Evolutionary conservation across 1,140 invertebrate genomes (phyloP), one percentile per base, ranked within the genome.

Genomic region (Neelides sp.): DNA sequence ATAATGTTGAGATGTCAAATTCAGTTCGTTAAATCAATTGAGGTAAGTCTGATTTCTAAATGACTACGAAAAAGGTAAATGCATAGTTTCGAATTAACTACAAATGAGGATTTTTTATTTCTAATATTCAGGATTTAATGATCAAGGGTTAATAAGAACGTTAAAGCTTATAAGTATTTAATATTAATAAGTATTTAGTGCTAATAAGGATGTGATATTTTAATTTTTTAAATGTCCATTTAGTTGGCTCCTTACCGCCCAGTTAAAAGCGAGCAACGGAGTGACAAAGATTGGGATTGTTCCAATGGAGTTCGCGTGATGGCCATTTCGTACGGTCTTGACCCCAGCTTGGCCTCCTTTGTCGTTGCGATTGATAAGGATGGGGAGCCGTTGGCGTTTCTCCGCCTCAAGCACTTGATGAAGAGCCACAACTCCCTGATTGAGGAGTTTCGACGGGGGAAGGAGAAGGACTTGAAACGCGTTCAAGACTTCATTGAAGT

Each of bases 341-440:
- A 72, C 48, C 63, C 62, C 19, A 68, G 73, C 27, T 64, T 68
- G 20, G 70, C 75, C 22, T 65, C 73, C 3, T 78, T 75, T 62
- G 71, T 68, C 17, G 69, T 68, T 39, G 57, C 75, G 15, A 68
- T 80, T 50, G 71, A 75, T 63, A 68, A 73, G 12, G 73, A 78
- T 54, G 78, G 78, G 12, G 69, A 75, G 53, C 85, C 94, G 35
- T 80, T 78, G 1, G 93, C 97, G 65, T 85, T 87, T 66, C 64
- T 96, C 20, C 74, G 89, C 5, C 66, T 98, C 34, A 82, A 86
- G 1, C 76, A 90, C 68, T 67, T 96, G 17, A 69, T 89, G 26
- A 88, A 84, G 64, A 73, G 88, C 13, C 82, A 80, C 61, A 85
- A 84, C 62, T 76, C 82, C 10, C 83, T 75, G 60, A 73, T 77